These are phyloP conservation scores for Valencia hispanica DNA, from an alignment of 2,797 vertebrate genomes.

Conservation along the genomic window DNA sequence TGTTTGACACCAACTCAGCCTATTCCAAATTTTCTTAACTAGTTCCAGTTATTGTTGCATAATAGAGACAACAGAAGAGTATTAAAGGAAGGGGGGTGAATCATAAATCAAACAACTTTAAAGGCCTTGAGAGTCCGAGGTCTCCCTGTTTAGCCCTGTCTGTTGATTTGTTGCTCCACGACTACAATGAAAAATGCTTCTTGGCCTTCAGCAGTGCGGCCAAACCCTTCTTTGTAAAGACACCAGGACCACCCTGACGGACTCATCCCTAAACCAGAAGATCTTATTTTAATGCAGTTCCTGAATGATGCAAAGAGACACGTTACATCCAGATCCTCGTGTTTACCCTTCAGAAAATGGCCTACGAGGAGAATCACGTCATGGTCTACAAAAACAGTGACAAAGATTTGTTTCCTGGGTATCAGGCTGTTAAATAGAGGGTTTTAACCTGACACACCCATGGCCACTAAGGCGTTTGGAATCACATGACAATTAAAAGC, in stretches of 20 bases:
- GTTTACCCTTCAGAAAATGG: constrained; percentile 7
- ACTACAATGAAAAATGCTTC: constrained; percentile 29
- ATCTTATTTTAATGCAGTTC: constrained; percentile 43
- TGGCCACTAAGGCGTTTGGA: neutral
- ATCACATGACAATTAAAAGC: neutral
- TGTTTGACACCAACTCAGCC: neutral
- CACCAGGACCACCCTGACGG: constrained; percentile 9
- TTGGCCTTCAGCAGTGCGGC: constrained; percentile 23
- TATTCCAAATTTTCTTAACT: constrained; percentile 14
- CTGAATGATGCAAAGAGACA: constrained; percentile 14
- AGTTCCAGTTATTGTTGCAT: constrained; percentile 17
- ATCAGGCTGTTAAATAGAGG: no score
- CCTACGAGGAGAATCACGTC: constrained; percentile 6
- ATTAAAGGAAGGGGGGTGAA: neutral
- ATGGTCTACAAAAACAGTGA: neutral
- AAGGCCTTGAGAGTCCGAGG: constrained; percentile 26
- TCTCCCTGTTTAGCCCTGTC: constrained; percentile 34
- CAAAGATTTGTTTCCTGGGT: neutral
- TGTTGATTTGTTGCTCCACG: constrained; percentile 37
- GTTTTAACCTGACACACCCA: neutral
- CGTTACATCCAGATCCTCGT: constrained; percentile 1
- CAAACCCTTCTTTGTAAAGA: constrained; percentile 29
- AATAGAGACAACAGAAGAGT: neutral
- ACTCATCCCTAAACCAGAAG: constrained; percentile 7
- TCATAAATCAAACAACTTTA: neutral